Evolutionary conservation across 2,888 invertebrate genomes (phyloP).

Genomic region (Pomacea canaliculata): DNA sequence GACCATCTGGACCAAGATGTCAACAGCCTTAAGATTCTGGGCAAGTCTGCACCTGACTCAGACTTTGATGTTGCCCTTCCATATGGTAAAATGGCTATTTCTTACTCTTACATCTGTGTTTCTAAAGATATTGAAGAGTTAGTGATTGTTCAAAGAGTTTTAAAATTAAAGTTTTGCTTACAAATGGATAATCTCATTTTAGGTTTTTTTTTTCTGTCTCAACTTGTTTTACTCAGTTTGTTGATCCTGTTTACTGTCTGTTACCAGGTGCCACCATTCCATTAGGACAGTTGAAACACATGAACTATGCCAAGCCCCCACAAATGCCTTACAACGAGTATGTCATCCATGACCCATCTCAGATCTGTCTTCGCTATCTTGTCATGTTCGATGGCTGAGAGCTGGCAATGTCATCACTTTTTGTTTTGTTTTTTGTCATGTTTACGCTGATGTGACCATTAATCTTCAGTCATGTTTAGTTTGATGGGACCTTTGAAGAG

Average conservation of each 20-base stretch:
- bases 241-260: not conserved
- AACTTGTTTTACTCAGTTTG: no score
- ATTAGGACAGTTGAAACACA: conserved; percentile 46
- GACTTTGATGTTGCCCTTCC: conserved; percentile 59
- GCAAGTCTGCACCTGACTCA: conserved; percentile 49
- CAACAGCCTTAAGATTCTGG: conserved; percentile 58
- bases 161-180: not conserved
- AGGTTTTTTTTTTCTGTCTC: no score
- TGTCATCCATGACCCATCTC: conserved; percentile 64
- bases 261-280: conserved; percentile 56
- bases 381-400: conserved; percentile 56
- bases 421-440: no score
- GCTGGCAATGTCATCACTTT: not conserved
- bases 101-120: not conserved
- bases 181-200: no score
- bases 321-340: conserved; percentile 61
- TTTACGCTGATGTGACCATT: no score
- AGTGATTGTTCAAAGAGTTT: not conserved
- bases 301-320: conserved; percentile 33
- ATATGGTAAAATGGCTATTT: conserved; percentile 49
- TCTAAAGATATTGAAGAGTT: not conserved
- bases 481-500: no score
- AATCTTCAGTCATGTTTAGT: no score
- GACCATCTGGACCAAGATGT: conserved; percentile 55
- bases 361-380: conserved; percentile 66